A percentile compares a stretch with the other conserved stretches of the same genome.
Evolutionary conservation across 2,113 vertebrate species (phyloP).

Genomic region (Pardalotus punctatus): DNA sequence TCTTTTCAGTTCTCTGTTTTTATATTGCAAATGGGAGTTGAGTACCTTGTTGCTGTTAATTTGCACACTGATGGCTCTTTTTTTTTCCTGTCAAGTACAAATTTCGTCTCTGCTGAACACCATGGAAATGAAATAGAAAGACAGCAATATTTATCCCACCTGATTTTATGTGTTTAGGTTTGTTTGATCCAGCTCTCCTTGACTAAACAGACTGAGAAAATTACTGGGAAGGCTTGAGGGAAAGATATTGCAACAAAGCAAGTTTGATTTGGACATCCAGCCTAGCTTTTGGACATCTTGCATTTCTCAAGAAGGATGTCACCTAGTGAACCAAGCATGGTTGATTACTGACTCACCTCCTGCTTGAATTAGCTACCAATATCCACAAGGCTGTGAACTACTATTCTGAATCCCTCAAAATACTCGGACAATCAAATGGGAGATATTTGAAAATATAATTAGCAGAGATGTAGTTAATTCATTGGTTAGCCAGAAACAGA

Average conservation of each 20-base stretch:
- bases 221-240: neutral
- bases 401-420: neutral
- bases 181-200: neutral
- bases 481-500: neutral
- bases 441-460: neutral
- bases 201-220: neutral
- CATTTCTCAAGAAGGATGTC: neutral
- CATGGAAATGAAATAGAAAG: neutral
- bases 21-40: neutral
- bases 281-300: neutral
- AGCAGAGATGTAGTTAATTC: neutral
- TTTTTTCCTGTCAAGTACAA: neutral
- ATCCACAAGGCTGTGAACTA: neutral
- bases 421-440: neutral
- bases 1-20: neutral
- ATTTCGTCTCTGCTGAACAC: neutral
- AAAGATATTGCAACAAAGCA: neutral
- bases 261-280: neutral
- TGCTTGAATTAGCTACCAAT: neutral
- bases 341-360: neutral
- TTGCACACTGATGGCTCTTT: neutral
- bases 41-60: neutral
- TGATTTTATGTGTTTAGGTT: neutral
- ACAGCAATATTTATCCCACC: neutral
- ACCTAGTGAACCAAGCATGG: neutral